phyloP scores from a whole-genome alignment of 2,113 vertebrate genomes.

The Pterocles burchelli region DNA sequence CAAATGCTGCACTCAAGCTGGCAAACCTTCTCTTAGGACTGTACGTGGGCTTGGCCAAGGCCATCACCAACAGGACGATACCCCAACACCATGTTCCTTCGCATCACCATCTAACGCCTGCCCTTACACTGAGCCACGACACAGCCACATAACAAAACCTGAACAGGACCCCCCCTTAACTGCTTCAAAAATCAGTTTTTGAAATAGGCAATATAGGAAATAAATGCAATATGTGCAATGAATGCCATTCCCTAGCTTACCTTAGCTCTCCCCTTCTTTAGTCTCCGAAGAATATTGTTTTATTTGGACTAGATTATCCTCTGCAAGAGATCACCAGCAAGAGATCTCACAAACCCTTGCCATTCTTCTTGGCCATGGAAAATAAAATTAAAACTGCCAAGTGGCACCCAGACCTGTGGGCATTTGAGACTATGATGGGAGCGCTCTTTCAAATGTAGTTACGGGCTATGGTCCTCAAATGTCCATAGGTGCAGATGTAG shows the following conservation, averaged over 20 bases:
- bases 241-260: not conserved
- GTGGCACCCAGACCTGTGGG: not conserved
- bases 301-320: not conserved
- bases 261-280: not conserved
- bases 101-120: not conserved
- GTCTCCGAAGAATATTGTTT: not conserved
- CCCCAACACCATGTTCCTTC: not conserved
- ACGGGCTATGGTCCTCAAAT: not conserved
- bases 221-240: not conserved
- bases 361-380: not conserved
- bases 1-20: not conserved
- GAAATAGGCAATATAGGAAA: not conserved
- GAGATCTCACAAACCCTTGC: not conserved
- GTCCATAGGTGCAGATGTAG: not conserved
- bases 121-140: not conserved
- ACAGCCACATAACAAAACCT: accelerated
- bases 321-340: not conserved
- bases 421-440: not conserved
- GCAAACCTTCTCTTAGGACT: not conserved
- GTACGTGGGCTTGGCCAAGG: accelerated
- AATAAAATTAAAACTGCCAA: not conserved
- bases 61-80: not conserved
- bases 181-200: no score
- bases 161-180: not conserved
- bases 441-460: not conserved